These are phyloP conservation scores for Vannuccia rotundouncinata DNA, from an alignment of 2,888 invertebrate genomes.

Conservation along the genomic window DNA sequence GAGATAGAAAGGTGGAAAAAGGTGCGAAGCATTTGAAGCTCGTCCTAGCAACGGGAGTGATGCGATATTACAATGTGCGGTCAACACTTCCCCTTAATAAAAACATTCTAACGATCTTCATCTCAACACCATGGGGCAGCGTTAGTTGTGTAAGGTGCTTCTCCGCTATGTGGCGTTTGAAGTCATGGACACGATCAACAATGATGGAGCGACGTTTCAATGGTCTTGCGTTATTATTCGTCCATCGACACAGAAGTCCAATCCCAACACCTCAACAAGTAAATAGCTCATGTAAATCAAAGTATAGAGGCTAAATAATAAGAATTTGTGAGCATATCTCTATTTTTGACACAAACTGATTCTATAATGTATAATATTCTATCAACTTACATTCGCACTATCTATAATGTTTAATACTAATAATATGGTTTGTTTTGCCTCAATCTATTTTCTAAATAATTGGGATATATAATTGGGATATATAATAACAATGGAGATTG, in stretches of 20 bases:
- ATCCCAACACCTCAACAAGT: conserved; percentile 23
- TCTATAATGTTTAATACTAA: conserved; percentile 10
- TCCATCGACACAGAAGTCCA: conserved; percentile 12
- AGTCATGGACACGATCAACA: conserved; percentile 26
- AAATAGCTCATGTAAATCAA: conserved; percentile 1
- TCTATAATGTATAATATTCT: conserved; percentile 1
- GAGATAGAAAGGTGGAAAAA: conserved; percentile 24
- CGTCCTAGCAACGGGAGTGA: conserved; percentile 24
- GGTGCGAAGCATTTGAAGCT: conserved; percentile 17
- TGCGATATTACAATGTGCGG: conserved; percentile 24
- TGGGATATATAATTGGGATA: too few species aligned
- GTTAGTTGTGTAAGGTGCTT: conserved; percentile 17
- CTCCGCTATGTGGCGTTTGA: conserved; percentile 17
- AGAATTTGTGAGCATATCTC: conserved; percentile 17
- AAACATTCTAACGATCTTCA: conserved; percentile 23
- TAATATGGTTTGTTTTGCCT: conserved; percentile 1
- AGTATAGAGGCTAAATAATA: too few species aligned
- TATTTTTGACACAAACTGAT: conserved; percentile 4
- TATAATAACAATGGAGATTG: conserved; percentile 11
- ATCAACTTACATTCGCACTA: background rate
- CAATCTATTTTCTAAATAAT: background rate
- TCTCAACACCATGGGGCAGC: conserved; percentile 15
- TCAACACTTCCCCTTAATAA: conserved; percentile 20
- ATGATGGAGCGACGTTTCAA: conserved; percentile 21
- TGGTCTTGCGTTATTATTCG: conserved; percentile 24